Conservation (phyloP, 2,888 invertebrate species). For the Tubulanus polymorphus region DNA sequence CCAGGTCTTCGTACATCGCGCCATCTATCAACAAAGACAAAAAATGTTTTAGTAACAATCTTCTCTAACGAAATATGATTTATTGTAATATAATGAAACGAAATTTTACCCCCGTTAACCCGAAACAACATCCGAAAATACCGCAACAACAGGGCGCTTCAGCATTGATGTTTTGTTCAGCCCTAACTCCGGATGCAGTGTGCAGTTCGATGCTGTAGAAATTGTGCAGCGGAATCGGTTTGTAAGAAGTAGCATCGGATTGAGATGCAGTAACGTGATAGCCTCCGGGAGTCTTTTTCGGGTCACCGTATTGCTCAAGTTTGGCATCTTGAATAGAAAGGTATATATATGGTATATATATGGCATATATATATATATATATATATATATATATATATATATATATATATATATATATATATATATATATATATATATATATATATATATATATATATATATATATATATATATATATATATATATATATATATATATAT, state of each 20-base stretch:
- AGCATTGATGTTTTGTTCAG: constrained; percentile 32
- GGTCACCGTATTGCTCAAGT: constrained; percentile 25
- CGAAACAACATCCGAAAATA: constrained; percentile 32
- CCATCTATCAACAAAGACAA: too few relatives aligned
- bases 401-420: too few relatives aligned
- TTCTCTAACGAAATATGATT: too few relatives aligned
- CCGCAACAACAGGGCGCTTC: constrained; percentile 27
- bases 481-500: too few relatives aligned
- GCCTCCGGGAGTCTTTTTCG: constrained; percentile 20
- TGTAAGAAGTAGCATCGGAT: constrained; percentile 34
- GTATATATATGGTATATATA: too few relatives aligned
- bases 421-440: too few relatives aligned
- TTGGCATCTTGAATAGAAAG: constrained; percentile 24
- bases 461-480: too few relatives aligned
- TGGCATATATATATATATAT: background rate
- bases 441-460: too few relatives aligned
- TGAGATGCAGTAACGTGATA: constrained; percentile 37
- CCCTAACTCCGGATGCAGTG: constrained; percentile 29
- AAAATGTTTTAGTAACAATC: too few relatives aligned
- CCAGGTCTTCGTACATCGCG: constrained; percentile 32
- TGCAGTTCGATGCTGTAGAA: constrained; percentile 39
- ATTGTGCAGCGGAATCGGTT: constrained; percentile 37
- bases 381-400: background rate
- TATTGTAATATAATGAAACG: background rate
- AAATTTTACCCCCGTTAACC: constrained; percentile 22